Evolutionary conservation across 2,113 vertebrate species (phyloP).

Genomic region (Callionymus lyra): DNA sequence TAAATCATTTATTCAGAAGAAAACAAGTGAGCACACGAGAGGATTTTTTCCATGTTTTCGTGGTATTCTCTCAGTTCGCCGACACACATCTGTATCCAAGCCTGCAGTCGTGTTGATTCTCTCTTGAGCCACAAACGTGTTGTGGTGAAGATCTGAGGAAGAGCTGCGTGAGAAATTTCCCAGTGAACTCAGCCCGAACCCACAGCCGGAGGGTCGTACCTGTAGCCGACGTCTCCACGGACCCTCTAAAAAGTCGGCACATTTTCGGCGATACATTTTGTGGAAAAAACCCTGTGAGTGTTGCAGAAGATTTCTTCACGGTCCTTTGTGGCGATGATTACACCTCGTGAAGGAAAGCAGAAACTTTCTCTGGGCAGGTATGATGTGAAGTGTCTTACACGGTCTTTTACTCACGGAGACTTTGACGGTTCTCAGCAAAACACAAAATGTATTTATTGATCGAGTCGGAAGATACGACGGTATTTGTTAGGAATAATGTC

Average conservation of each 20-base stretch:
- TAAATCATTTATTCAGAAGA: too few relatives aligned
- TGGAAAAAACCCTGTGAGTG: constrained; percentile 4
- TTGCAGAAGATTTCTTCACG: constrained; percentile 1
- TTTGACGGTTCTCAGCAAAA: too few relatives aligned
- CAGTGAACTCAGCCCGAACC: constrained; percentile 28
- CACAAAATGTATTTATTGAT: too few relatives aligned
- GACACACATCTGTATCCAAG: constrained; percentile 2
- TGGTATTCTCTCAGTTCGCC: too few relatives aligned
- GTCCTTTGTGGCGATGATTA: background rate
- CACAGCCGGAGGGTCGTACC: constrained; percentile 19
- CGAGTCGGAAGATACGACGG: too few relatives aligned
- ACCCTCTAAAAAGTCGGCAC: constrained; percentile 1
- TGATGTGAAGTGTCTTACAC: constrained; percentile 17
- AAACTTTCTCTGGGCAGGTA: constrained; percentile 21
- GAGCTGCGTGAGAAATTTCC: constrained; percentile 3
- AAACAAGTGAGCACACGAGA: too few relatives aligned
- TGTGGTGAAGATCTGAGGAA: constrained; percentile 1
- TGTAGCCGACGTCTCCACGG: constrained; percentile 15
- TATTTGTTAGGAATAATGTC: too few relatives aligned
- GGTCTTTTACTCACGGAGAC: constrained; percentile 11
- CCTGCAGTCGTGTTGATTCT: constrained; percentile 4
- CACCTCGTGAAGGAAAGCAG: constrained; percentile 2
- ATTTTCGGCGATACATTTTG: background rate
- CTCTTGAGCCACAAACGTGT: constrained; percentile 13
- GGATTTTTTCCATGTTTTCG: too few relatives aligned